phyloP scores from a whole-genome alignment of 2,888 invertebrate species.

The Pseudococcus jackbeardsleyi region DNA sequence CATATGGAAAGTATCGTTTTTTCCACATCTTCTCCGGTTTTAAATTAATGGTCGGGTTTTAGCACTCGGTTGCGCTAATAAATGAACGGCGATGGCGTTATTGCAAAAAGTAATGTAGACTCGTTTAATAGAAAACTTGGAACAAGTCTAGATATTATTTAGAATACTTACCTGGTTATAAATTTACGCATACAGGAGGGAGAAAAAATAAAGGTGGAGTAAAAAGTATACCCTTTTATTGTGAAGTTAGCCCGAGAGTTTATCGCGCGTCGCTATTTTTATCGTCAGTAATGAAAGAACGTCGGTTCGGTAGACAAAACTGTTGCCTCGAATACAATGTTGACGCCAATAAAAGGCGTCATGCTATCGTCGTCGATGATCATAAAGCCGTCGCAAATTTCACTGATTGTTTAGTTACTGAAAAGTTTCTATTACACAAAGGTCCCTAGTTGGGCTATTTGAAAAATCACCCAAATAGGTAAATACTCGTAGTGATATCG shows the following conservation, averaged over 20 bases:
- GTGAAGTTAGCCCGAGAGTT: not conserved
- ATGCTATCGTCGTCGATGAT: conserved; percentile 16
- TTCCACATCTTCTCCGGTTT: not conserved
- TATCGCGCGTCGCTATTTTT: conserved; percentile 34
- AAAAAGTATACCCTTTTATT: not conserved
- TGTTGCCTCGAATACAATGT: not conserved
- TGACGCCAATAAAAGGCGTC: conserved; percentile 46
- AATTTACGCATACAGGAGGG: not conserved
- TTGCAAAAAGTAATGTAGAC: not conserved
- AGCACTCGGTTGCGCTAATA: not conserved
- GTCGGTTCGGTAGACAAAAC: conserved; percentile 35
- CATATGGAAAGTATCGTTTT: conserved; percentile 12
- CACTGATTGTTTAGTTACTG: conserved; percentile 21
- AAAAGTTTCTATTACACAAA: not conserved
- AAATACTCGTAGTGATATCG: too few species aligned
- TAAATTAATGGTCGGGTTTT: not conserved
- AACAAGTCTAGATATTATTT: not conserved
- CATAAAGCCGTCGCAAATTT: conserved; percentile 41
- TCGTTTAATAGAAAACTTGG: not conserved
- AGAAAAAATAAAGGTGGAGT: not conserved
- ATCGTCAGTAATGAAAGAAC: conserved; percentile 17
- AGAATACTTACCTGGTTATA: not conserved
- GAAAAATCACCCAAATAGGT: not conserved
- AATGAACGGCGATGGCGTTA: not conserved
- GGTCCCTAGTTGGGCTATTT: not conserved